Base-by-base conservation (phyloP, 2,888 invertebrate genomes). In the Salpingus planirostris region DNA sequence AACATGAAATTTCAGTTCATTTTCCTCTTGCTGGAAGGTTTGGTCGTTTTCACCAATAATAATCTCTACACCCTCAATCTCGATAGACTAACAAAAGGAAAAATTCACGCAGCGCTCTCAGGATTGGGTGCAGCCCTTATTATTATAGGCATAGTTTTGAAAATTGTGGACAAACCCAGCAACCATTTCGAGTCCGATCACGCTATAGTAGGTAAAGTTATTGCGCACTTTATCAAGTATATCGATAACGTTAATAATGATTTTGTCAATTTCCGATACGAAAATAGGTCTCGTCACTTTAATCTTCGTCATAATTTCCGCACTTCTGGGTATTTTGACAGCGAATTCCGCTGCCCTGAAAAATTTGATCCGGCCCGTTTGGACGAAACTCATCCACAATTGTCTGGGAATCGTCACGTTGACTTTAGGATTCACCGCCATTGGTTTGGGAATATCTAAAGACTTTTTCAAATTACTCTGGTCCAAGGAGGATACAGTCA, bases 321-420 rank as follows among this genome's bases (percentile, higher is more conserved):
- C 27, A 24, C 13, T 30, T 13, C 15, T 36, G 8, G 36, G 36
- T 2, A 11, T 31, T 3, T 24, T 27, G n/a, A 27, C 36, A 4
- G 31, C 30, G 2, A 27, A 31, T 18, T 11, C 36, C 11, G 27
- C 30, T 7, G 7, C 6, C 11, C 12, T 36, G 21, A 36, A 31
- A 24, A 27, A 30, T 6, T 15, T 36, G 1, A 11, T n/a, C 6
- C 30, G 36, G 15, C 30, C 30, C 3, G 27, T 24, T 27, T 15
- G 2, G 14, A 15, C 22, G 7, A 59, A 60, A 46, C 40, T 59
- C 3, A 27, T 49, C 2, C 63, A 63, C 40, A 61, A 63, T 32
- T 22, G 52, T 22, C 15, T 57, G 8, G 62, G 62, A 5, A 42
- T 58, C 3, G 13, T 52, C n/a, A 52, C 54, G 11, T 60, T 55